Conservation (phyloP, 1,140 invertebrate species). For the Thereuonema tuberculata region DNA sequence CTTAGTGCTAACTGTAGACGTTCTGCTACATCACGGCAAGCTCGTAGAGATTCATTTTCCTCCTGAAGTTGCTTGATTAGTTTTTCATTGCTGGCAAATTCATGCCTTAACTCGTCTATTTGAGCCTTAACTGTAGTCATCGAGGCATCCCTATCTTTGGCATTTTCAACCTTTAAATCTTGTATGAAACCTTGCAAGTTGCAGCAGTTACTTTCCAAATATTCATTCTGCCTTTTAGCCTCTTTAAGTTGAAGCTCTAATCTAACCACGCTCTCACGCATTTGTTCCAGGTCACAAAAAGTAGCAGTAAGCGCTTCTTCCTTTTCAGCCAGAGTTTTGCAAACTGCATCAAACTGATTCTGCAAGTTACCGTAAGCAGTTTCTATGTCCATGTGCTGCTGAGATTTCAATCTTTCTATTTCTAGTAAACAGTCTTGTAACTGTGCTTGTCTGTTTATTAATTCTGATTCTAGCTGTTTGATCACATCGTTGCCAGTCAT, state of each 20-base stretch:
- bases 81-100: neutral
- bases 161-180: neutral
- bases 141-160: neutral
- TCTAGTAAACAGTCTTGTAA: too few species aligned
- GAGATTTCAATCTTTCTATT: too few species aligned
- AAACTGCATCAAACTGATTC: neutral
- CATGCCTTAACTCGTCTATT: neutral
- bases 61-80: neutral
- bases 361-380: neutral
- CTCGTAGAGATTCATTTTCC: neutral
- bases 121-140: neutral
- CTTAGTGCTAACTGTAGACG: neutral
- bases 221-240: neutral
- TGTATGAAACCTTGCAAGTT: neutral
- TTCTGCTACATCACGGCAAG: neutral
- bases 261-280: neutral
- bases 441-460: neutral
- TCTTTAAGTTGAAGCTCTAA: too few species aligned
- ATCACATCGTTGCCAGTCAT: neutral
- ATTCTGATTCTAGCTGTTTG: neutral
- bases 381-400: neutral
- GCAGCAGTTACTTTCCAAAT: neutral
- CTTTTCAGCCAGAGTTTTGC: neutral
- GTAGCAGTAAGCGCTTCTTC: neutral
- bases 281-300: neutral